These are phyloP conservation scores for Scaptomyza hsui DNA, from an alignment of 1,140 invertebrate species.

Conservation along the genomic window DNA sequence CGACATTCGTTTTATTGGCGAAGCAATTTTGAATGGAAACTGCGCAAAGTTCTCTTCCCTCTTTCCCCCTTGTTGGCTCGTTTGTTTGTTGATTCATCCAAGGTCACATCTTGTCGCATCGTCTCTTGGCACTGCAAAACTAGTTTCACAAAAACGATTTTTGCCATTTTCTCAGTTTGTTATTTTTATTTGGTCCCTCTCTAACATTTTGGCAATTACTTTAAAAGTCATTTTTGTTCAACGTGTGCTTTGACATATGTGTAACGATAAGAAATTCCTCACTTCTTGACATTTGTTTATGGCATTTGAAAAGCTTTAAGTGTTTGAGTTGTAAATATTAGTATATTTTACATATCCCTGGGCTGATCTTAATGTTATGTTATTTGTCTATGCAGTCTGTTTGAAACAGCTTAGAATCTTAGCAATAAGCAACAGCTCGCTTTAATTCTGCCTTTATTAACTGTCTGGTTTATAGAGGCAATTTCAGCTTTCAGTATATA, in stretches of 20 bases:
- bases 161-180: constrained; percentile 5
- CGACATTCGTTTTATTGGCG: constrained; percentile 73
- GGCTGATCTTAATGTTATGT: neutral
- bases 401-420: no score
- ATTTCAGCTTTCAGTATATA: constrained; percentile 38
- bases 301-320: constrained; percentile 14
- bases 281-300: constrained; percentile 2
- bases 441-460: no score
- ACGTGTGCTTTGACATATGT: constrained; percentile 11
- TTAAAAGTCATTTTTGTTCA: constrained; percentile 13
- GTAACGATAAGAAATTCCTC: neutral
- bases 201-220: constrained; percentile 26
- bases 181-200: neutral
- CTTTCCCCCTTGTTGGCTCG: constrained; percentile 36
- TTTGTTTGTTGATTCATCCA: constrained; percentile 36
- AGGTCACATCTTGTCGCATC: constrained; percentile 42
- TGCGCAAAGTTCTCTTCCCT: constrained; percentile 36
- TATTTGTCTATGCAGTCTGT: neutral
- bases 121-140: constrained; percentile 31
- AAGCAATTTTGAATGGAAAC: constrained; percentile 65
- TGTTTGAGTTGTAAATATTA: neutral
- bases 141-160: constrained; percentile 13
- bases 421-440: no score
- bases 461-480: constrained; percentile 58
- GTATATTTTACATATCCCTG: neutral